These are phyloP conservation scores for Cerastis rubricosa DNA, from an alignment of 2,888 invertebrate species.

Conservation along the genomic window DNA sequence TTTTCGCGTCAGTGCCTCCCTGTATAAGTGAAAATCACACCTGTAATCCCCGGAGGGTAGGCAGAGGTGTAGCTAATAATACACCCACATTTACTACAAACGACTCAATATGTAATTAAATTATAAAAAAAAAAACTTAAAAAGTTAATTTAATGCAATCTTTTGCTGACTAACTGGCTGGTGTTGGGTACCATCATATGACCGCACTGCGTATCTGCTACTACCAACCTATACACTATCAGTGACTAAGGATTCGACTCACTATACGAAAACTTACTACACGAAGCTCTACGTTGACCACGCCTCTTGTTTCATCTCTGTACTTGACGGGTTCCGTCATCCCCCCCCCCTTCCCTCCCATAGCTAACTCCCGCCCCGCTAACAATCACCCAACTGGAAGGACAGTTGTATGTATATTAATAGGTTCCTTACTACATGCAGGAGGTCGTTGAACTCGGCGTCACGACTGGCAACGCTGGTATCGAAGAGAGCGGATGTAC, in stretches of 20 bases:
- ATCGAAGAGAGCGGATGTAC: conserved; percentile 84
- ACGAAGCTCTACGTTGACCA: not conserved
- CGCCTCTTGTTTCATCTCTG: not conserved
- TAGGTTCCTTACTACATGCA: conserved; percentile 55
- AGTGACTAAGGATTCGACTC: not conserved
- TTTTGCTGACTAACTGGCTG: not conserved
- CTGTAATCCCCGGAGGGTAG: not conserved
- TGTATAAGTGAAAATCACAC: not conserved
- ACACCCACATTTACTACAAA: not conserved
- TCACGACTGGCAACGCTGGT: conserved; percentile 82
- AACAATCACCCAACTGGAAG: conserved; percentile 24
- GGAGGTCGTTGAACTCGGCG: conserved; percentile 85
- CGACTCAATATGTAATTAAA: too few relatives aligned
- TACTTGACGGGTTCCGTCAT: not conserved
- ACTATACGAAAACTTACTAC: not conserved
- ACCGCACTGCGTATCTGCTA: not conserved
- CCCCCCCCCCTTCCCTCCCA: not conserved
- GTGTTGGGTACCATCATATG: not conserved
- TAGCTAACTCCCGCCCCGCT: not conserved
- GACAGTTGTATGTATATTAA: conserved; percentile 57
- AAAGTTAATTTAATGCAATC: not conserved
- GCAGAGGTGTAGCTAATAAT: not conserved
- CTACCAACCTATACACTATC: not conserved
- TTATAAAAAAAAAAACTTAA: too few relatives aligned
- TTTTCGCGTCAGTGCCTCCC: too few relatives aligned